Evolutionary conservation across 2,113 vertebrate species (phyloP).

Genomic region (Nannobrachium achirus): DNA sequence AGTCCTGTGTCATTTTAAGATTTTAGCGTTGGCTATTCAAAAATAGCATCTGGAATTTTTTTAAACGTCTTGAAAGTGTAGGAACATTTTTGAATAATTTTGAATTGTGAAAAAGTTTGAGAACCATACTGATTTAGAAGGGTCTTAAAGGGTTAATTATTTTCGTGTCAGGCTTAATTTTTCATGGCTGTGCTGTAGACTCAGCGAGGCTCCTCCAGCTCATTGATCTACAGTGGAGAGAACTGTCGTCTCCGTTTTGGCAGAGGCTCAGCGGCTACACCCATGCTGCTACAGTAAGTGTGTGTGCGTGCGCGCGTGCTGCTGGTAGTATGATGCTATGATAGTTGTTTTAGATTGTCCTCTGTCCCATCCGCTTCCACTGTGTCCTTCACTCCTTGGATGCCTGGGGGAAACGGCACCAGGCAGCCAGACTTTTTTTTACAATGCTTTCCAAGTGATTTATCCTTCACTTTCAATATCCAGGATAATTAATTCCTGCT

Average conservation of each 20-base stretch:
- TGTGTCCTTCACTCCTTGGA: conserved; percentile 67
- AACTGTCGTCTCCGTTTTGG: conserved; percentile 73
- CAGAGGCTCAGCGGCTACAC: conserved; percentile 76
- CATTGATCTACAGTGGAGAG: conserved; percentile 77
- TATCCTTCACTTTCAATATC: conserved; percentile 38
- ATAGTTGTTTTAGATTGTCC: conserved; percentile 64
- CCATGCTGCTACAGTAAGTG: conserved; percentile 69
- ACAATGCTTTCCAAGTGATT: conserved; percentile 51
- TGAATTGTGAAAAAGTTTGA: not conserved
- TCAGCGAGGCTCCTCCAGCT: conserved; percentile 78
- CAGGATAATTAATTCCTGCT: not conserved
- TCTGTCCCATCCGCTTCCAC: conserved; percentile 54
- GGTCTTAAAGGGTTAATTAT: conserved; percentile 47
- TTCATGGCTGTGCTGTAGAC: conserved; percentile 83
- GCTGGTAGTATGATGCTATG: conserved; percentile 35
- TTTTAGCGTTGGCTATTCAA: too few species aligned
- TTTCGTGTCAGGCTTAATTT: conserved; percentile 86
- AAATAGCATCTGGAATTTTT: too few species aligned
- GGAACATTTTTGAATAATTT: too few species aligned
- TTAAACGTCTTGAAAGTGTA: too few species aligned
- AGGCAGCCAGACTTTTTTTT: conserved; percentile 32
- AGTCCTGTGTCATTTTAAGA: too few species aligned
- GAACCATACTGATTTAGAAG: too few species aligned
- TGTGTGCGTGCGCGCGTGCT: not conserved
- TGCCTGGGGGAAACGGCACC: conserved; percentile 43